A percentile compares a stretch with the other conserved stretches of the same genome.
Conservation (phyloP, 2,888 invertebrate species). For the Aricia artaxerxes region DNA sequence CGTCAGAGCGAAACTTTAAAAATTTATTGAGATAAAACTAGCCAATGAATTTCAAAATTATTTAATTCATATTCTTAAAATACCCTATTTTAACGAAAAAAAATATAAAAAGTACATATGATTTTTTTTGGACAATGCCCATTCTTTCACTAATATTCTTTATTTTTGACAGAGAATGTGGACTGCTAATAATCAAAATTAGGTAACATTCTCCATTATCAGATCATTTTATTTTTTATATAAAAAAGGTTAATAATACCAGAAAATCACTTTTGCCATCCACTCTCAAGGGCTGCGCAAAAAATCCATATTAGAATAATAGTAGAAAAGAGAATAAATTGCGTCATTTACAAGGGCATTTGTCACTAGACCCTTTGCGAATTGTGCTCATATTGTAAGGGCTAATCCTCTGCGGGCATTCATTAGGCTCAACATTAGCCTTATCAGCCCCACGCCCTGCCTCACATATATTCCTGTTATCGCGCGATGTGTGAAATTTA, state of each 20-base stretch:
- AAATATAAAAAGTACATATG: too few species aligned
- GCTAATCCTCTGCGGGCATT: constrained; percentile 73
- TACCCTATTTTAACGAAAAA: too few species aligned
- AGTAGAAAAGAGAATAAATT: constrained; percentile 52
- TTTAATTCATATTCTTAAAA: too few species aligned
- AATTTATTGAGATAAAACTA: too few species aligned
- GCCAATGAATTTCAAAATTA: too few species aligned
- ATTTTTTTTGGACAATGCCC: too few species aligned
- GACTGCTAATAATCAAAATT: too few species aligned
- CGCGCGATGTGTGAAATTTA: constrained; percentile 14
- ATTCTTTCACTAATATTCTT: too few species aligned
- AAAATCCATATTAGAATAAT: constrained; percentile 11
- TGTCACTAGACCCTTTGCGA: constrained; percentile 67
- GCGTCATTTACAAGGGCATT: constrained; percentile 61
- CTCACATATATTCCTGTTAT: constrained; percentile 56
- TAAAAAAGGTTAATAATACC: background rate
- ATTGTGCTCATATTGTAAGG: constrained; percentile 77
- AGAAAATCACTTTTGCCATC: background rate
- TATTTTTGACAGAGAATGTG: too few species aligned
- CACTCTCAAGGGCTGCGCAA: background rate
- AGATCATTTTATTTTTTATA: too few species aligned
- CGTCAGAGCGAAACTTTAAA: too few species aligned
- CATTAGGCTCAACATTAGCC: constrained; percentile 67
- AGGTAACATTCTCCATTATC: too few species aligned
- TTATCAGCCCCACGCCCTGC: constrained; percentile 60